Conservation (phyloP, 2,797 vertebrate genomes). For the Leptatherina wallacei region DNA sequence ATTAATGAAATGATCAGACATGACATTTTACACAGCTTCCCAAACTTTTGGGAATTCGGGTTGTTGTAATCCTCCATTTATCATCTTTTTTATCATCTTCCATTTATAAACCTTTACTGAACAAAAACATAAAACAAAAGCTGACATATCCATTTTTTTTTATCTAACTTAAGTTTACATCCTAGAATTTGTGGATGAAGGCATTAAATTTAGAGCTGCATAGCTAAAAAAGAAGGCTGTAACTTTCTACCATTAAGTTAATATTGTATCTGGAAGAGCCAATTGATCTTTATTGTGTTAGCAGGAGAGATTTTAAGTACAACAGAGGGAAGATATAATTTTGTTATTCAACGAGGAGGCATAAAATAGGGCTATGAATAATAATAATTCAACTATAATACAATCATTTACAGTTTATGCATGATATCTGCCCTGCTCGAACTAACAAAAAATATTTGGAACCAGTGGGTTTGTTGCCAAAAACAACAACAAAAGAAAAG, state of each 20-base stretch:
- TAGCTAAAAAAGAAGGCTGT: background rate
- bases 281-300: constrained; percentile 14
- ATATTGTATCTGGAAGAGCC: constrained; percentile 1
- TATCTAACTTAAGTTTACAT: no score
- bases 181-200: background rate
- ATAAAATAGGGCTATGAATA: background rate
- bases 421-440: constrained; percentile 2
- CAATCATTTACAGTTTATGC: background rate
- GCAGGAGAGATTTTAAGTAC: background rate
- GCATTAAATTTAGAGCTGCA: background rate
- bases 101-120: no score
- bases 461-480: constrained; percentile 7
- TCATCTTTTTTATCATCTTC: no score
- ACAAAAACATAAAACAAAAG: no score
- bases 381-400: constrained; percentile 23
- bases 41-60: no score
- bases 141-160: no score
- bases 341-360: constrained; percentile 7
- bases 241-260: constrained; percentile 10
- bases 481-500: background rate
- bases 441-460: constrained; percentile 27
- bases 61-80: no score
- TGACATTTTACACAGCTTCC: no score
- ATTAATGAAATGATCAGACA: no score
- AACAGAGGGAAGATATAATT: background rate